Evolutionary conservation across 2,888 invertebrate genomes (phyloP).

Genomic region (Philaethria dido): DNA sequence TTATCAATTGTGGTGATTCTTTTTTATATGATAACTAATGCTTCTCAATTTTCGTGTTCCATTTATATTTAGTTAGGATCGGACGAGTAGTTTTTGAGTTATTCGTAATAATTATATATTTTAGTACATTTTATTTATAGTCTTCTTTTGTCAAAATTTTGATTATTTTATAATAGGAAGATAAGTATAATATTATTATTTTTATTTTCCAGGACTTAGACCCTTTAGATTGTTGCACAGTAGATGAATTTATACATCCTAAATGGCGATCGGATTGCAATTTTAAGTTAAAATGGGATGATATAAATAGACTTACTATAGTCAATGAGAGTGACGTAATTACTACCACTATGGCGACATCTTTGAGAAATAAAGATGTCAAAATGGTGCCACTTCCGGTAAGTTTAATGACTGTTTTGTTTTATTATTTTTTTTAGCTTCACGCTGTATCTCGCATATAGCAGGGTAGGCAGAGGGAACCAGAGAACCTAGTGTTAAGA

Average conservation of each 20-base stretch:
- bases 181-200: not conserved
- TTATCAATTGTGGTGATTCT: no score
- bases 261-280: conserved; percentile 62
- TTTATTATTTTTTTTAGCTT: not conserved
- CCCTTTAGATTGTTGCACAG: conserved; percentile 71
- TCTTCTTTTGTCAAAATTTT: no score
- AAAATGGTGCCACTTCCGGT: conserved; percentile 66
- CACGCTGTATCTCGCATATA: no score
- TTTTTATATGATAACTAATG: no score
- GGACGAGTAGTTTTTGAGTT: no score
- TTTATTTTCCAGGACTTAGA: conserved; percentile 48
- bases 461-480: no score
- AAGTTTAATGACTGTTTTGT: conserved; percentile 45
- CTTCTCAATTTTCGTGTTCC: no score
- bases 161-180: no score
- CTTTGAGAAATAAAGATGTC: conserved; percentile 53
- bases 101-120: no score
- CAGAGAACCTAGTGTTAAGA: no score
- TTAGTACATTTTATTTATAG: no score
- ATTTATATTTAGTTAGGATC: no score
- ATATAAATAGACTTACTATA: conserved; percentile 54
- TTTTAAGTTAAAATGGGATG: conserved; percentile 61
- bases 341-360: conserved; percentile 46
- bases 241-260: conserved; percentile 61
- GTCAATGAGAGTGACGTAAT: conserved; percentile 36